Conservation (phyloP, 2,888 invertebrate genomes). For the Sycophila texana region DNA sequence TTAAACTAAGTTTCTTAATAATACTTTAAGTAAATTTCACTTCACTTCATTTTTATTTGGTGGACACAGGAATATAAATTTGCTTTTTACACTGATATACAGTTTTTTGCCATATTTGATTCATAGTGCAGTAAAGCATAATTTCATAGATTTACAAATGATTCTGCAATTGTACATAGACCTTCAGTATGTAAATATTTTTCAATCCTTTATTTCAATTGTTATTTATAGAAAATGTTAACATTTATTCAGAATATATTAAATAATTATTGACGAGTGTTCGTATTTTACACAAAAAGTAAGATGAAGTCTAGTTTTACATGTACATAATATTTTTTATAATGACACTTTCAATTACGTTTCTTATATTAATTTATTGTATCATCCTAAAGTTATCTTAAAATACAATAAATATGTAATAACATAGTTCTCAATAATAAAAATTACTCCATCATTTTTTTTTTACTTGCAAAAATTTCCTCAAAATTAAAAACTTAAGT, state of each 20-base stretch:
- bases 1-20: slow-evolving; percentile 21
- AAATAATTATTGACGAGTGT: neutral
- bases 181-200: slow-evolving; percentile 38
- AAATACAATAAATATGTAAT: no score
- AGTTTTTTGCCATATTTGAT: slow-evolving; percentile 6
- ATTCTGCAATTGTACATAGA: slow-evolving; percentile 34
- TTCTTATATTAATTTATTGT: no score
- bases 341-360: no score
- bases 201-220: slow-evolving; percentile 24
- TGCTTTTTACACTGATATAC: neutral
- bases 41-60: slow-evolving; percentile 3
- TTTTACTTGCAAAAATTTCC: no score
- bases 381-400: no score
- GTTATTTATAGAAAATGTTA: slow-evolving; percentile 22
- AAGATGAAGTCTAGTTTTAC: no score
- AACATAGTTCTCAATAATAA: no score
- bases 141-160: slow-evolving; percentile 3
- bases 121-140: neutral
- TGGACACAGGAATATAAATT: slow-evolving; percentile 31
- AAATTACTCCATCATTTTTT: no score
- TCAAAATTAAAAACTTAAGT: no score
- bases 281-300: neutral
- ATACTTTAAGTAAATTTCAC: neutral
- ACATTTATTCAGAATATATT: slow-evolving; percentile 5
- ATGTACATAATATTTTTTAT: no score